Conservation (phyloP, 2,797 vertebrate genomes). For the Phalanger gymnotis region DNA sequence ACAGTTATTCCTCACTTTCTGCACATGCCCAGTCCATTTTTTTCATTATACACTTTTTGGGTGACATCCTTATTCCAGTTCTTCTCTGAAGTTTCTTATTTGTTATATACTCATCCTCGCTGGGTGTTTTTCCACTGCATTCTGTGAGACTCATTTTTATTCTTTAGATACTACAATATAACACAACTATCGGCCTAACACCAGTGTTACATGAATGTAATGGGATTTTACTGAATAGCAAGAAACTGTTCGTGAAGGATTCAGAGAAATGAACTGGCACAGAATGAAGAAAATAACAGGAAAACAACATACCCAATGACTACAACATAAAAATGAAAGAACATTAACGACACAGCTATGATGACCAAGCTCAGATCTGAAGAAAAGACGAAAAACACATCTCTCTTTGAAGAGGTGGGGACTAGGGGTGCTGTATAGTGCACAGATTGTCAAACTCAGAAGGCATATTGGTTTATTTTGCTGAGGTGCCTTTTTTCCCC, state of each 20-base stretch:
- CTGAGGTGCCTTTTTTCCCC: neutral
- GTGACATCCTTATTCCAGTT: neutral
- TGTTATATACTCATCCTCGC: neutral
- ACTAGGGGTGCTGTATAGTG: too few relatives aligned
- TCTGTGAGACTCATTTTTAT: neutral
- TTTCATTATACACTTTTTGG: neutral
- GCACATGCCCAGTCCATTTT: neutral
- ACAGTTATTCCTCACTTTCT: neutral
- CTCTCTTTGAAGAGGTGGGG: neutral
- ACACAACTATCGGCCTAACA: neutral
- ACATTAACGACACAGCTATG: neutral
- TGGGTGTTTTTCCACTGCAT: neutral
- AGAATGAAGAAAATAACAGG: neutral
- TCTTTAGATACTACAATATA: neutral
- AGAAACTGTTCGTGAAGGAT: neutral
- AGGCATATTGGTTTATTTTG: neutral
- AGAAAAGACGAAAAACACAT: neutral
- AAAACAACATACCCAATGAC: neutral
- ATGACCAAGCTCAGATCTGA: neutral
- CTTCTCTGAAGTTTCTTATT: neutral
- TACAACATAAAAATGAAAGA: neutral
- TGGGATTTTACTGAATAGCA: neutral
- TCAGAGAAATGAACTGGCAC: neutral
- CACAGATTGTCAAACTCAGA: neutral
- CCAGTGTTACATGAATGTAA: neutral